Base-by-base conservation (phyloP, 2,113 vertebrate species). In the Notarius lentiginosus region DNA sequence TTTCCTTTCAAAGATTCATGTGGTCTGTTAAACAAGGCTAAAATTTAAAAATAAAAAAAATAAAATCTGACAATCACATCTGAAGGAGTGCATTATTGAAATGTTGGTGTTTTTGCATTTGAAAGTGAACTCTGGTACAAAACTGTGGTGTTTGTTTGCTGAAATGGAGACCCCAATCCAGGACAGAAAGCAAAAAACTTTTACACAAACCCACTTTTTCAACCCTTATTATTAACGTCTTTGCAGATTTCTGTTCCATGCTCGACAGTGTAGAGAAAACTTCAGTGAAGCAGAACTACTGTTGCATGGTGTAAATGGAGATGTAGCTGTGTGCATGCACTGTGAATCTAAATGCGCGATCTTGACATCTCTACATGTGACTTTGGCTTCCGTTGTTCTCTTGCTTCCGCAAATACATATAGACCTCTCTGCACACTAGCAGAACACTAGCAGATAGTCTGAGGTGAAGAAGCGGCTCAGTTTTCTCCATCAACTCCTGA, bases 321-420 rank as follows among this genome's bases (percentile, higher is more conserved):
- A 34, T 72, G 77, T 70, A 56, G 30, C 14, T 79, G 56, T 84
- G 24, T 22, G 56, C 11, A 14, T 41, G 82, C 81, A 24, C 18
- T 30, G 9, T 58, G 20, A 68, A 79, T 84, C 75, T 56, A 91
- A 87, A 84, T 91, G 90, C 84, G 83, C 90, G 90, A 92, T 92
- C 92, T 92, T 91, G 91, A 90, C 90, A 89, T 80, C 53, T 84
- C 84, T 93, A 92, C 95, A 95, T 95, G 95, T 95, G 95, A 96
- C 95, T 92, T 27, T 27, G 88, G 94, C 91, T 96, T 96, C 94
- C 94, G 95, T 90, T 92, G 87, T 87, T 47, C 68, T 92, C 91
- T 91, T 93, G 92, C 94, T 96, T 96, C 95, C 94, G 95, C 90
- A 93, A 94, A 92, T 92, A 93, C 61, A 81, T 79, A 81, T 86